A percentile compares a stretch with the other conserved stretches of the same genome.
phyloP scores from a whole-genome alignment of 2,113 vertebrate species.

The Ciconia boyciana region DNA sequence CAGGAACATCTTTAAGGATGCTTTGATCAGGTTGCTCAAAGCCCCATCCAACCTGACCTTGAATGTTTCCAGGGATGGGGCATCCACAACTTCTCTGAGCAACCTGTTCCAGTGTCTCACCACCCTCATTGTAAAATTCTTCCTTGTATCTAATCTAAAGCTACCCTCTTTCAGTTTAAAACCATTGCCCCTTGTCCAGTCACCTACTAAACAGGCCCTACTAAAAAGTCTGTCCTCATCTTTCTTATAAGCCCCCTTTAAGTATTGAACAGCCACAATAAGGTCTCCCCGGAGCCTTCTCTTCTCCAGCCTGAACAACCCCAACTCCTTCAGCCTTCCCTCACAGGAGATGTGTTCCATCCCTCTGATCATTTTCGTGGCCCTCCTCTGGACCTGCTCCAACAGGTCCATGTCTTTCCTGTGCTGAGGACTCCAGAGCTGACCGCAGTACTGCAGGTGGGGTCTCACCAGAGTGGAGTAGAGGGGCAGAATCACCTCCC shows the following conservation, averaged over 20 bases:
- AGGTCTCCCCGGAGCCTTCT: not conserved
- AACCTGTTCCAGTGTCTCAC: not conserved
- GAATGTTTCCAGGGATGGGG: not conserved
- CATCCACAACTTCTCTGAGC: not conserved
- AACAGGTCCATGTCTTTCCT: fast-evolving
- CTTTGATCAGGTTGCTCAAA: not conserved
- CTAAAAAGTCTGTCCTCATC: not conserved
- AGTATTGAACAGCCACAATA: not conserved
- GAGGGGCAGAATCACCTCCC: not conserved
- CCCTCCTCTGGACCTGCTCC: not conserved
- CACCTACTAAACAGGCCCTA: not conserved
- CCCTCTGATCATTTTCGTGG: not conserved
- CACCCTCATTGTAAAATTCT: not conserved
- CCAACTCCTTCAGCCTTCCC: not conserved
- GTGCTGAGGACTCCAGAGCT: not conserved
- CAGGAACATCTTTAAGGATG: not conserved
- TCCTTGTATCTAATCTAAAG: not conserved
- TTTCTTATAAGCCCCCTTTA: not conserved
- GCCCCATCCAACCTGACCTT: not conserved
- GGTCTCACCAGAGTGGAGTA: fast-evolving
- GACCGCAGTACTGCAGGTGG: fast-evolving
- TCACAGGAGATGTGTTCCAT: not conserved
- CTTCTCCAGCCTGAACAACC: not conserved
- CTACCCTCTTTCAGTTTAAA: not conserved
- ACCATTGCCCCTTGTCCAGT: not conserved